Conservation (phyloP, 1,140 invertebrate species). For the Eumaeus atala region DNA sequence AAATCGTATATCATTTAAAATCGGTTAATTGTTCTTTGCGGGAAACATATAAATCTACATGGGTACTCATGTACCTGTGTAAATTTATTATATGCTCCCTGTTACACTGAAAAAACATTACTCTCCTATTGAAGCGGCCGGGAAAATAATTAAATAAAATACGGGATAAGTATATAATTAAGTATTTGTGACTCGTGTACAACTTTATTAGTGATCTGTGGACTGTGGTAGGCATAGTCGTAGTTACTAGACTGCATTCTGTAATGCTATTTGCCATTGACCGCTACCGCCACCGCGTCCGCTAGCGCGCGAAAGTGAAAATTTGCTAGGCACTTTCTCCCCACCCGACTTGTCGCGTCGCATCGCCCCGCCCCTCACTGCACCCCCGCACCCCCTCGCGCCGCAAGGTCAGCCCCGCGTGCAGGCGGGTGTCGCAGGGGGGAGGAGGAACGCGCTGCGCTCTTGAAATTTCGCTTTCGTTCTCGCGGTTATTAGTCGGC, state of each 20-base stretch:
- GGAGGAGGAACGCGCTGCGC: constrained; percentile 65
- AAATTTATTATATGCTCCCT: too few species aligned
- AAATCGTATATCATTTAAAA: too few species aligned
- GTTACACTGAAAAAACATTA: too few species aligned
- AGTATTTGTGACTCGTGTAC: neutral
- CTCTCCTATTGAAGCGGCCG: too few species aligned
- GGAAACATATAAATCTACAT: too few species aligned
- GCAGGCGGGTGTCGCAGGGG: constrained; percentile 50
- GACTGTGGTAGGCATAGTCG: constrained; percentile 2
- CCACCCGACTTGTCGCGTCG: constrained; percentile 51
- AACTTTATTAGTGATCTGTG: constrained; percentile 9
- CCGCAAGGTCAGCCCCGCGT: constrained; percentile 63
- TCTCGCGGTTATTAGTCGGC: constrained; percentile 72
- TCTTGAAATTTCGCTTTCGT: constrained; percentile 76
- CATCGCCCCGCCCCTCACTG: constrained; percentile 57
- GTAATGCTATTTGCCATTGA: constrained; percentile 21
- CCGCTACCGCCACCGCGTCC: constrained; percentile 33
- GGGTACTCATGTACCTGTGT: too few species aligned
- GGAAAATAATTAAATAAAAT: too few species aligned
- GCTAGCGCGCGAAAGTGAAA: constrained; percentile 64
- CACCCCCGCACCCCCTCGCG: constrained; percentile 45
- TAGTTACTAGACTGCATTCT: constrained; percentile 16
- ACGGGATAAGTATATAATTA: too few species aligned
- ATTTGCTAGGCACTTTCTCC: constrained; percentile 68
- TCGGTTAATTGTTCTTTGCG: too few species aligned